Evolutionary conservation across 2,797 vertebrate genomes (phyloP).

Genomic region (Pogoniulus pusillus): DNA sequence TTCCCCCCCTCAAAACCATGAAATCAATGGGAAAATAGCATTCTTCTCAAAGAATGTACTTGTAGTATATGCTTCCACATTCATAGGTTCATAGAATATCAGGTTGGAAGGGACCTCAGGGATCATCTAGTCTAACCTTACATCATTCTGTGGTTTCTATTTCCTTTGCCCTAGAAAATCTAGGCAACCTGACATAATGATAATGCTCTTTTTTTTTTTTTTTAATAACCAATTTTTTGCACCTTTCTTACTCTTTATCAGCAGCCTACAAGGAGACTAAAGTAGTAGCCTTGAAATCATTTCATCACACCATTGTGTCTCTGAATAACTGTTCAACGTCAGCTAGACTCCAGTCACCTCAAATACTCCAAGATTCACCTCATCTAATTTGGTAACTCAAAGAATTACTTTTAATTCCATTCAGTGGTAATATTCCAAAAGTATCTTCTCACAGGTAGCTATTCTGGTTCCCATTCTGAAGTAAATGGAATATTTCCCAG

Average conservation of each 20-base stretch:
- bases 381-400: neutral
- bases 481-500: neutral
- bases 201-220: neutral
- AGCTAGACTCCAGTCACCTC: neutral
- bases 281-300: neutral
- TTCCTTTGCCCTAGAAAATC: neutral
- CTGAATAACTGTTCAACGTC: neutral
- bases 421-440: neutral
- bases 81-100: no score
- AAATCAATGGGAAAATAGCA: neutral
- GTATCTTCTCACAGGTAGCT: neutral
- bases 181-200: neutral
- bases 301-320: neutral
- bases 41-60: neutral
- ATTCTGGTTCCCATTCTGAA: neutral
- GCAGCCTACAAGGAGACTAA: neutral
- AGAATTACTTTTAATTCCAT: neutral
- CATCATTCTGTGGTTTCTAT: neutral
- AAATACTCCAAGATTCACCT: neutral
- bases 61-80: neutral
- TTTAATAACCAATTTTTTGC: neutral
- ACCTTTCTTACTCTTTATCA: neutral
- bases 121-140: no score
- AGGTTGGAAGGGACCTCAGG: no score
- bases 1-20: neutral